Conservation (phyloP, 2,113 vertebrate species). For the Rhinoderma darwinii region DNA sequence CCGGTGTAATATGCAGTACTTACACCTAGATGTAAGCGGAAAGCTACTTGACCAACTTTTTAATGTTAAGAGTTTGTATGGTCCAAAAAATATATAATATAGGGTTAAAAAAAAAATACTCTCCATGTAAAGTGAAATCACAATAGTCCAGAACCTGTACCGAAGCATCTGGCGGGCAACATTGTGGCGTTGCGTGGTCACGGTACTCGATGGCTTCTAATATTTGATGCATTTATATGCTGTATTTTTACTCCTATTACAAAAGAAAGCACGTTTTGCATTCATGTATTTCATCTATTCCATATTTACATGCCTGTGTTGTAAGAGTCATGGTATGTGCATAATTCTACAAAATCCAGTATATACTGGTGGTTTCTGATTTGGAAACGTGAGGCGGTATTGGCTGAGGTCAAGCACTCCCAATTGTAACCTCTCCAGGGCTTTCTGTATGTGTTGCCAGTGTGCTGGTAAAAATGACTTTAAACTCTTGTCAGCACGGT, state of each 20-base stretch:
- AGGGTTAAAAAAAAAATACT: too few species aligned
- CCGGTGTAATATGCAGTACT: too few species aligned
- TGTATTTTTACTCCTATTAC: neutral
- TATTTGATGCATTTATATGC: neutral
- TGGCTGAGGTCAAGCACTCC: slow-evolving; percentile 77
- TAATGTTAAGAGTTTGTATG: too few species aligned
- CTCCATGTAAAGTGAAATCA: too few species aligned
- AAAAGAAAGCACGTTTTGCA: neutral
- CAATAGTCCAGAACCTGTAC: too few species aligned
- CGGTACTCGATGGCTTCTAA: neutral
- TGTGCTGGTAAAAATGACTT: slow-evolving; percentile 86
- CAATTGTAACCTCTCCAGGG: slow-evolving; percentile 75
- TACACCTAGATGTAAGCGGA: too few species aligned
- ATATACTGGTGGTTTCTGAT: slow-evolving; percentile 34
- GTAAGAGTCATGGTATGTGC: neutral
- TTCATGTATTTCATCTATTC: neutral
- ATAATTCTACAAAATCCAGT: neutral
- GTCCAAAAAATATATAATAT: too few species aligned
- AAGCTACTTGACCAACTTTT: too few species aligned
- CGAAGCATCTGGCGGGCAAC: too few species aligned
- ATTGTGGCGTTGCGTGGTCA: too few species aligned
- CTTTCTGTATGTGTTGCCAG: slow-evolving; percentile 79
- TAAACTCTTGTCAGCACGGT: slow-evolving; percentile 84
- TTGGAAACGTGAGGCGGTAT: slow-evolving; percentile 64
- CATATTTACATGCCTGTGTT: neutral